phyloP scores from a whole-genome alignment of 1,140 invertebrate species.

The Anadara kagoshimensis region DNA sequence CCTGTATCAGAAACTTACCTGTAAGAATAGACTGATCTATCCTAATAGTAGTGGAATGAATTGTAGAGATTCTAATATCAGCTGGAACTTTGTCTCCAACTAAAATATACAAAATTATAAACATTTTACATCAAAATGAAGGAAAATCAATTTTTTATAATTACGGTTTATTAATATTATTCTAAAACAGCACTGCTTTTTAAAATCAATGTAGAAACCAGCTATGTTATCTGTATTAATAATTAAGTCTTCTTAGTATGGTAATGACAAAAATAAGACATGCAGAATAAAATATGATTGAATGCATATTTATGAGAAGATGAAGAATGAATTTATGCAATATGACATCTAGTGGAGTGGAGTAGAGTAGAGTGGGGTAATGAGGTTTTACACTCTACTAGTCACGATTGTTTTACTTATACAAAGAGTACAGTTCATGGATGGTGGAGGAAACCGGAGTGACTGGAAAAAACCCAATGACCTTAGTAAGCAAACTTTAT shows the following conservation, averaged over 20 bases:
- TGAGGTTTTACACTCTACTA: too few relatives aligned
- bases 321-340: neutral
- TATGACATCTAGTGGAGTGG: too few relatives aligned
- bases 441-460: too few relatives aligned
- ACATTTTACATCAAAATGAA: neutral
- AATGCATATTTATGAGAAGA: neutral
- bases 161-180: neutral
- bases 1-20: constrained; percentile 76
- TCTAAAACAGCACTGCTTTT: neutral
- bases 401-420: too few relatives aligned
- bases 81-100: constrained; percentile 99
- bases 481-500: too few relatives aligned
- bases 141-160: neutral
- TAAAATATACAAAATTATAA: constrained; percentile 72
- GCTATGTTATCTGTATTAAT: neutral
- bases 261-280: too few relatives aligned
- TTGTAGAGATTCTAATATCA: constrained; percentile 97
- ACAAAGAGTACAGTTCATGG: too few relatives aligned
- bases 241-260: neutral
- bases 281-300: too few relatives aligned
- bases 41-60: constrained; percentile 97
- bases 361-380: too few relatives aligned
- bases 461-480: too few relatives aligned
- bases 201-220: neutral
- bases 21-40: constrained; percentile 99